Evolutionary conservation across 2,888 invertebrate genomes (phyloP).

Genomic region (Eupithecia abbreviata): DNA sequence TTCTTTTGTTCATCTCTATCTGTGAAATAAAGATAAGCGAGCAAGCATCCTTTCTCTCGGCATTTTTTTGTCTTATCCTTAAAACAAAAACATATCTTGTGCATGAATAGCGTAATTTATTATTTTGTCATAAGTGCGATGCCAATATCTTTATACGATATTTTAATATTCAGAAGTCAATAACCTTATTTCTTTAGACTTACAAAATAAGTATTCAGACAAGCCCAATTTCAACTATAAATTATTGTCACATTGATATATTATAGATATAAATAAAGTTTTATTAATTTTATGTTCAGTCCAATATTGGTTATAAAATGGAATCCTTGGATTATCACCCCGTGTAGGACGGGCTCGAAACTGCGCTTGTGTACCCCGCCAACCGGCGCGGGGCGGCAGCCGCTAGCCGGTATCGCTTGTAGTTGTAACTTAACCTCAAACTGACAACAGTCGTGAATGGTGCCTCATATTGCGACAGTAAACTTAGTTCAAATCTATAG

Average conservation of each 20-base stretch:
- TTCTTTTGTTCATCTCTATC: background rate
- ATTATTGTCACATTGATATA: background rate
- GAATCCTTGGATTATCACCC: conserved; percentile 52
- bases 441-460: conserved; percentile 79
- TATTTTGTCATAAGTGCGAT: background rate
- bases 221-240: background rate
- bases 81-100: background rate
- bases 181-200: background rate
- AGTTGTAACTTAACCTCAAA: conserved; percentile 83
- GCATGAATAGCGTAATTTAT: background rate
- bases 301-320: background rate
- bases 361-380: conserved; percentile 69
- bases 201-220: background rate
- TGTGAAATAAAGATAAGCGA: background rate
- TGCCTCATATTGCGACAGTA: conserved; percentile 75
- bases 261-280: background rate
- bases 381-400: conserved; percentile 65
- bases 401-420: conserved; percentile 79
- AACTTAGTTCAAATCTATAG: no score
- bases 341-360: conserved; percentile 64
- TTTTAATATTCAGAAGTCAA: background rate
- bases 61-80: background rate
- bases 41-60: background rate
- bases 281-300: background rate
- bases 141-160: background rate